Evolutionary conservation across 2,113 vertebrate species (phyloP), one percentile per base, ranked within the genome.

Genomic region (Oplegnathus fasciatus): DNA sequence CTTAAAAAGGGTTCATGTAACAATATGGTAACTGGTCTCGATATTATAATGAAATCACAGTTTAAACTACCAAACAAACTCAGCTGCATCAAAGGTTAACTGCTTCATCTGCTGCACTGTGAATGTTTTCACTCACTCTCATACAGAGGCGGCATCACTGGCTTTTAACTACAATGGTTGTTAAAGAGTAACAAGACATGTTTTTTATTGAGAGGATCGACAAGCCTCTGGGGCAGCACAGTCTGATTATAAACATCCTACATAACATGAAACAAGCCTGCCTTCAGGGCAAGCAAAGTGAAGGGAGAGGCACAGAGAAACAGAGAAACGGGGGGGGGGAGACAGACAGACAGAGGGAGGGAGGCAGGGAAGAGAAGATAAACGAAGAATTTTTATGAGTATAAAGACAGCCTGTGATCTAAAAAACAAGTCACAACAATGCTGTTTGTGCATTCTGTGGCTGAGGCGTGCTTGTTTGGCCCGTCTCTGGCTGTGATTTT

Each of bases 181-280:
- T 78, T 86, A 80, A 88, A 74, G 44, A 83, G 85, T 46, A 83
- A 80, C 79, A 72, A 82, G 65, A 57, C 69, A 50, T 73, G 55
- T 62, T 90, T 80, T 82, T 89, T 67, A 77, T 74, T 77, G 52
- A 58, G 73, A 79, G 58, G 61, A 83, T 85, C 48, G 24, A 89
- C 73, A 66, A 85, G 79, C 82, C 90, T 88, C 84, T 69, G 58
- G 81, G 84, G 86, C 81, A 66, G 78, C 62, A 30, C 64, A 50
- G 90, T 83, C 88, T 91, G 76, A 90, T 92, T 88, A 91, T 80
- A 58, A 90, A 88, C 88, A 90, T 83, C 85, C 85, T 85, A 79
- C 86, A 89, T 83, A 79, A 81, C 83, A 78, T 91, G 78, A 92
- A 90, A 89, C 85, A 76, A 86, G 81, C 64, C 57, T 85, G 84